phyloP scores from a whole-genome alignment of 1,140 invertebrate species.

The Neoseiulus cucumeris region DNA sequence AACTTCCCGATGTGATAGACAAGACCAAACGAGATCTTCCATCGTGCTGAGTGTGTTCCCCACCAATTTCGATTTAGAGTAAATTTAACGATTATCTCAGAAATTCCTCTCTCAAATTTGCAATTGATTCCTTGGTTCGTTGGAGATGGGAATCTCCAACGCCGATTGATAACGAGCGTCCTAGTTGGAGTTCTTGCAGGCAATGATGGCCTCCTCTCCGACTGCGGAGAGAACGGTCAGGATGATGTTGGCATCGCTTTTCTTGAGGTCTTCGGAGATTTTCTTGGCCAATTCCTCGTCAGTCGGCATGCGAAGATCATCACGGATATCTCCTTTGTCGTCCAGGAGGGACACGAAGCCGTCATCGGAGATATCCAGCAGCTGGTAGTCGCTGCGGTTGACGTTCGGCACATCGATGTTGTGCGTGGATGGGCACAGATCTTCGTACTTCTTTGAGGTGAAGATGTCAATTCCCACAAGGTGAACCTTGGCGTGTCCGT shows the following conservation, averaged over 20 bases:
- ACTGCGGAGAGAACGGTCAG: conserved; percentile 23
- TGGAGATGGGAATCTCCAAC: no score
- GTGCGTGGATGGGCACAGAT: conserved; percentile 97
- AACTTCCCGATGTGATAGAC: no score
- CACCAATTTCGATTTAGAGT: no score
- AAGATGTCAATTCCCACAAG: conserved; percentile 95
- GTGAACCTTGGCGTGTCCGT: conserved; percentile 78
- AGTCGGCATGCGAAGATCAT: conserved; percentile 70
- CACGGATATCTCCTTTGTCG: conserved; percentile 72
- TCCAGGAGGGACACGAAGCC: conserved; percentile 71
- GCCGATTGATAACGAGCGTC: no score
- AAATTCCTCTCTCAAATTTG: no score
- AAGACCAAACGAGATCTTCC: no score
- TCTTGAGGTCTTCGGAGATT: conserved; percentile 12
- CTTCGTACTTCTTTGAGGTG: conserved; percentile 84
- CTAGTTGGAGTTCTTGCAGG: conserved; percentile 23
- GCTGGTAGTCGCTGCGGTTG: conserved; percentile 76
- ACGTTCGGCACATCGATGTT: conserved; percentile 98
- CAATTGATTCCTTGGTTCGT: no score
- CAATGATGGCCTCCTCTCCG: conserved; percentile 24
- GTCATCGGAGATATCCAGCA: conserved; percentile 75
- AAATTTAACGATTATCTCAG: no score
- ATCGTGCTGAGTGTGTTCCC: no score
- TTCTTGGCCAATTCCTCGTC: conserved; percentile 55
- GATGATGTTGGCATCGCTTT: conserved; percentile 13